Base-by-base conservation (phyloP, 2,888 invertebrate species). In the Galeruca laticollis region DNA sequence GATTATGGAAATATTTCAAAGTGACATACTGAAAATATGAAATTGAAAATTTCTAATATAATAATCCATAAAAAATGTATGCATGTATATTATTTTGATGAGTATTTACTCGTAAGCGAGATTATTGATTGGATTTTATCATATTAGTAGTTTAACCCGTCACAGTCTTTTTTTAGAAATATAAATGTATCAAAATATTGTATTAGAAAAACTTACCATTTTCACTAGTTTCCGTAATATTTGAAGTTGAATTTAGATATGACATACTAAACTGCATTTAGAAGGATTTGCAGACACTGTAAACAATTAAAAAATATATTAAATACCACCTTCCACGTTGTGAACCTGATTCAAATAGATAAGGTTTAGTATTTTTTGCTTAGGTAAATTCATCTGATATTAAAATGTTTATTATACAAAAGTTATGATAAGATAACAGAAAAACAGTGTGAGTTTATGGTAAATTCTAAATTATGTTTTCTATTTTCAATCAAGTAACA, bases 201-300 rank as follows among this genome's bases (percentile, higher is more conserved):
- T 1, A 26, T 26, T 5, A 6, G 6, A 26, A 26, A 26, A 26
- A 72, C 77, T 78, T 70, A 78, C 78, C 77, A 73, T 77, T 77
- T 74, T 79, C 76, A 15, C 68, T 66, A 47, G 70, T 71, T 71
- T 74, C 73, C 59, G 62, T 69, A 61, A 76, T 72, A 60, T 68
- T 72, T 18, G 77, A 70, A 47, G 57, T 75, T 65, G 72, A 75
- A 64, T 70, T 72, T 59, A 71, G 69, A 70, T 75, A 77, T 26
- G 78, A 72, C 79, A 79, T 79, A 65, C 69, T 77, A 68, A 60
- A 26, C 51, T 60, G 73, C 69, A 69, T 63, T 77, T 75, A 71
- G 52, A 74, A 71, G 62, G 65, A 78, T 75, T 77, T 51, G 73
- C 54, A 52, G 40, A 26, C 56, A 70, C 78, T 78, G 73, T 26